A percentile compares a stretch with the other conserved stretches of the same genome.
These are phyloP conservation scores for Urocitellus parryii DNA, from an alignment of 2,113 vertebrate species.

Conservation along the genomic window DNA sequence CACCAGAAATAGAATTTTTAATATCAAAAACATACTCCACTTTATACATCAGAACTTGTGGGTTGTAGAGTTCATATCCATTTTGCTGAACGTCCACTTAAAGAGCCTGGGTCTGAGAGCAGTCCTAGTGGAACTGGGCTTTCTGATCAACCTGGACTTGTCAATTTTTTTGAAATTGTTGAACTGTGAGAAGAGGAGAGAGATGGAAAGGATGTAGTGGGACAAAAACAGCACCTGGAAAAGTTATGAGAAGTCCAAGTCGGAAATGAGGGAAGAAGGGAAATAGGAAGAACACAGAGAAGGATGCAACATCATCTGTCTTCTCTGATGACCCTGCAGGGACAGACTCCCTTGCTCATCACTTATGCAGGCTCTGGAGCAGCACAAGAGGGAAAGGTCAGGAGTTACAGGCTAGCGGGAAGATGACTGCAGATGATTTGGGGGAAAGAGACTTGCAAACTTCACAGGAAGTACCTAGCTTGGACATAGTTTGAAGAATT, in stretches of 20 bases:
- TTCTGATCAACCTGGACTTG: neutral
- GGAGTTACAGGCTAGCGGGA: neutral
- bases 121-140: neutral
- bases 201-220: neutral
- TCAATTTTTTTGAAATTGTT: neutral
- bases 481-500: neutral
- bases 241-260: neutral
- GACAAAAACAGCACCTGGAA: conserved; percentile 15
- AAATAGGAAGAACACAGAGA: neutral
- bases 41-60: neutral
- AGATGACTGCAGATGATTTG: neutral
- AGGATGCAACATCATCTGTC: neutral
- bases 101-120: neutral
- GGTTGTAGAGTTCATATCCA: neutral
- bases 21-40: neutral
- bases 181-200: neutral
- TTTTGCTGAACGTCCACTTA: neutral
- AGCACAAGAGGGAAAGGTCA: neutral
- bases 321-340: neutral
- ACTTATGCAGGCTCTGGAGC: neutral
- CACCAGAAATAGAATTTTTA: neutral
- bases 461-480: neutral
- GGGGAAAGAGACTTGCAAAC: neutral
- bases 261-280: neutral
- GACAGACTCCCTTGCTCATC: neutral